phyloP scores from a whole-genome alignment of 2,113 vertebrate genomes.

The Hiodon alosoides region DNA sequence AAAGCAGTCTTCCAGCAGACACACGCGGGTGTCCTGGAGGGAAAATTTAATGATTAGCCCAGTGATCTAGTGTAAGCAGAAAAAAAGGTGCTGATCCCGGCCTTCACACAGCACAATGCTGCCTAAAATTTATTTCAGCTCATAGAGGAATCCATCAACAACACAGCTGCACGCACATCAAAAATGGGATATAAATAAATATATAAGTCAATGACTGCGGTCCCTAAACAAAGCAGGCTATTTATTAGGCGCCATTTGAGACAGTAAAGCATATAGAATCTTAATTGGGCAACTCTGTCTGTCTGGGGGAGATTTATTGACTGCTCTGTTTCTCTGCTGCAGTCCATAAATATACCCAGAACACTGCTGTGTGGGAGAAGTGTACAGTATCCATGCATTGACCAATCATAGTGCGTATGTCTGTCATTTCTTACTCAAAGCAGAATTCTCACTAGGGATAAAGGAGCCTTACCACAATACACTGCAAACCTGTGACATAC shows the following conservation, averaged over 20 bases:
- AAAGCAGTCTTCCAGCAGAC: not conserved
- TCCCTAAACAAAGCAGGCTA: not conserved
- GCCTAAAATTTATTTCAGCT: conserved; percentile 29
- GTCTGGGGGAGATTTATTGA: not conserved
- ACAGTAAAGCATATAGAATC: not conserved
- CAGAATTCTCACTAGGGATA: no score
- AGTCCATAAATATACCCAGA: not conserved
- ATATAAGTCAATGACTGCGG: not conserved
- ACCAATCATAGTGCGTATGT: not conserved
- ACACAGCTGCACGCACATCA: not conserved
- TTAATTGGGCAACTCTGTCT: not conserved
- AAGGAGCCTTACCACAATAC: no score
- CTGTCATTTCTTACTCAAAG: no score
- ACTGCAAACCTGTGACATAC: no score
- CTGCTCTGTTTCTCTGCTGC: not conserved
- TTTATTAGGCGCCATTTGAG: not conserved
- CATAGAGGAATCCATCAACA: conserved; percentile 1
- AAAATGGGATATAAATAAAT: conserved; percentile 4
- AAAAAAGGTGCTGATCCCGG: conserved; percentile 38
- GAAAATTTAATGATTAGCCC: conserved; percentile 35
- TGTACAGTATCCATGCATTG: not conserved
- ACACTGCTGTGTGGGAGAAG: not conserved
- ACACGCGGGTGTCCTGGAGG: conserved; percentile 1
- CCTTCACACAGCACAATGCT: conserved; percentile 21
- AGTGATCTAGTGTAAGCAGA: conserved; percentile 39